A percentile compares a stretch with the other conserved stretches of the same genome.
Conservation (phyloP, 2,113 vertebrate genomes). For the Oxygymnocypris stewartii region DNA sequence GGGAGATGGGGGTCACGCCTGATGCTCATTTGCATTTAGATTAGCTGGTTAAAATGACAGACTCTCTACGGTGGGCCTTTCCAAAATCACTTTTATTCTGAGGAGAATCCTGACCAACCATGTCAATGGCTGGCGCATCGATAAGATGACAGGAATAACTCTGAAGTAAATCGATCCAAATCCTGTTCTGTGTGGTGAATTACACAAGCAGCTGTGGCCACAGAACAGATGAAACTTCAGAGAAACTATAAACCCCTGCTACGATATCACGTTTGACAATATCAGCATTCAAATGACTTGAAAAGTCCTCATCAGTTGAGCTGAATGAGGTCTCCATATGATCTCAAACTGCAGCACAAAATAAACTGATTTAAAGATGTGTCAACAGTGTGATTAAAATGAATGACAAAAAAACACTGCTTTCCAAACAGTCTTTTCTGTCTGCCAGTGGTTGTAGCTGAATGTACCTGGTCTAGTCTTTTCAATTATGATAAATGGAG, state of each 20-base stretch:
- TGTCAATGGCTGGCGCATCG: constrained; percentile 37
- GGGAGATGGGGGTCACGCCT: constrained; percentile 32
- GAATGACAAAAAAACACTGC: background rate
- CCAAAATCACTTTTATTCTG: constrained; percentile 44
- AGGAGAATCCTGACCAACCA: constrained; percentile 32
- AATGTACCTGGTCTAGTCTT: background rate
- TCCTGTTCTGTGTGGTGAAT: constrained; percentile 36
- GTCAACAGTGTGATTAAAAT: background rate
- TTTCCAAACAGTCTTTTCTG: background rate
- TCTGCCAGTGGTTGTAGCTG: background rate
- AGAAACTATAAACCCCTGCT: constrained; percentile 23
- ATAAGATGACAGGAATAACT: constrained; percentile 39
- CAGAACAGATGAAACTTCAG: constrained; percentile 37
- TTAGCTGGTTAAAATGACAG: constrained; percentile 51
- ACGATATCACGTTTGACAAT: background rate
- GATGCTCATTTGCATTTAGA: constrained; percentile 61
- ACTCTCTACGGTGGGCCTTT: constrained; percentile 30
- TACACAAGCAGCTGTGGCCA: constrained; percentile 34
- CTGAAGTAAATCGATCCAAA: constrained; percentile 52
- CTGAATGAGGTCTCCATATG: background rate
- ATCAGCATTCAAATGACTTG: constrained; percentile 24
- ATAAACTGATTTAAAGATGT: constrained; percentile 18
- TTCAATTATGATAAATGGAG: background rate
- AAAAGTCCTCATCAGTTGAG: constrained; percentile 6
- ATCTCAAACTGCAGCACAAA: background rate